Evolutionary conservation across 2,113 vertebrate genomes (phyloP), one percentile per base, ranked within the genome.

Genomic region (Lophochroa leadbeateri): DNA sequence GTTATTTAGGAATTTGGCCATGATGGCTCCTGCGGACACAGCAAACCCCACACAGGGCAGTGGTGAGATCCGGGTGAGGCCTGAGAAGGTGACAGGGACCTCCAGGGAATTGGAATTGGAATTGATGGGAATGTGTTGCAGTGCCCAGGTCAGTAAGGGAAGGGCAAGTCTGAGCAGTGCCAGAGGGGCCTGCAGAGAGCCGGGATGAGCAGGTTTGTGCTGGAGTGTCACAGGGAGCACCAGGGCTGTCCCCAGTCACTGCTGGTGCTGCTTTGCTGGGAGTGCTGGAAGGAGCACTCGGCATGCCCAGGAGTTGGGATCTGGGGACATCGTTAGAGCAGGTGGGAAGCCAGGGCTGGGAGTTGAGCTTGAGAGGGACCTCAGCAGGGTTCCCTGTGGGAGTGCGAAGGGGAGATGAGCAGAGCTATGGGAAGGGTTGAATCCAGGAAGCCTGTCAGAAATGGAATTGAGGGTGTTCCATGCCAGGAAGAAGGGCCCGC

Each of bases 41-140:
- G 12, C 11, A 47, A 23, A 6, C 6, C 25, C 43, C 6, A 8
- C 1, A 7, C 14, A 1, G 0, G 2, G 23, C 18, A 3, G 23
- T 24, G 52, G 55, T 24, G 37, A 15, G 49, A 17, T 27, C 11
- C 24, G 8, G 29, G n/a, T 18, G 46, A 13, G 21, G 16, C 11
- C 24, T 35, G 44, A 37, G 4, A 4, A 4, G 27, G 57, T 35
- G 80, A 4, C 3, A 2, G 35, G 27, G 57, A 43, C 58, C 71
- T 31, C 58, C 11, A 17, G 7, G 24, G 33, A 27, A 11, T 18
- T 3, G 2, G 58, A 27, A 11, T 18, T 3, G 2, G 50, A 6
- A 37, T 7, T 4, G 1, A 7, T 24, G 58, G 74, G 81, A 47
- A 28, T 13, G 17, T 21, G 9, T 33, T 2, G 0, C 44, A 29